Base-by-base conservation (phyloP, 1,140 invertebrate genomes). In the Bombyx mandarina region DNA sequence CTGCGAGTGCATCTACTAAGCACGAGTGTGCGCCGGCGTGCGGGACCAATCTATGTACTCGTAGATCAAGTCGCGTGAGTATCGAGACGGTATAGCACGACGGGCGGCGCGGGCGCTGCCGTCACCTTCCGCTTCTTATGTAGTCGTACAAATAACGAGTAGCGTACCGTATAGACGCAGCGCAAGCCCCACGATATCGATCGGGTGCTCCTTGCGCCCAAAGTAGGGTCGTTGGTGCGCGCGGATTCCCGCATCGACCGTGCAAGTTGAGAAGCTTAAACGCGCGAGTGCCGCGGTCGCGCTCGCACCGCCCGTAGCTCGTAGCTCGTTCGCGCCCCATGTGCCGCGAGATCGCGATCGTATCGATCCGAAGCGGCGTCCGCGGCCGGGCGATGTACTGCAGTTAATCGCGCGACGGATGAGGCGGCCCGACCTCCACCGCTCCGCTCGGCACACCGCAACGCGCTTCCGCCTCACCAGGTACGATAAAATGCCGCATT, bases 261-360 rank as follows among this genome's bases (percentile, higher is more conserved):
- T 35, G 4, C 26, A 35, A 51, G 42, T 44, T 43, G 66, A 75
- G 71, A 65, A 56, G 67, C 60, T 77, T 76, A 82, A 72, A 77
- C 75, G 79, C 79, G 79, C 75, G 77, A 75, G 70, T 73, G 73
- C 69, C 72, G 73, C 77, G 71, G 75, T 73, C 77, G 79, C 71
- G 69, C 73, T 72, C 73, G 73, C 69, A 75, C 68, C 68, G 48
- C 42, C 50, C 55, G 56, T 51, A 52, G 43, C 42, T 62, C 69
- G 67, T 69, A 58, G 64, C 62, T 66, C 69, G 69, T 63, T 65
- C 64, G 50, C 35, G 45, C 69, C 69, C 71, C 70, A 75, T 77
- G 71, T 71, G 74, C 69, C 69, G 60, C 65, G 65, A 64, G 67
- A 69, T 69, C 63, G 64, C 71, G 67, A 59, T 58, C 45, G 56